These are phyloP conservation scores for Lasioglossum zephyrum DNA, from an alignment of 2,888 invertebrate species.

Conservation along the genomic window DNA sequence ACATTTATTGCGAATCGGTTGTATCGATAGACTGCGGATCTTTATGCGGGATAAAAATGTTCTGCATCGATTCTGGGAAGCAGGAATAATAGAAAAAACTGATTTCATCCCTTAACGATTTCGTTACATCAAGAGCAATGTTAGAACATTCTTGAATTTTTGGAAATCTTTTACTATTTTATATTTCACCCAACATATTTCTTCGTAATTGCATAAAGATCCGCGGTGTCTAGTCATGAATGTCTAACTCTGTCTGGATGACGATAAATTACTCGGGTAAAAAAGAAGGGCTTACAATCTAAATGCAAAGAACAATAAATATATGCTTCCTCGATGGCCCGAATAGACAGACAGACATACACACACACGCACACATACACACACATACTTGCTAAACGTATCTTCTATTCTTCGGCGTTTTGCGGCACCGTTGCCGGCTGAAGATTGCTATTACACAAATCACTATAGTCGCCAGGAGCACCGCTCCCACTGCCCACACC, in stretches of 20 bases:
- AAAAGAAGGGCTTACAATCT: conserved; percentile 51
- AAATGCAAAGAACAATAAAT: conserved; percentile 69
- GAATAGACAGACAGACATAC: background rate
- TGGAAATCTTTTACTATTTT: too few species aligned
- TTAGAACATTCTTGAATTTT: too few species aligned
- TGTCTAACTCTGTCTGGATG: conserved; percentile 14
- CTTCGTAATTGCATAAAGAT: too few species aligned
- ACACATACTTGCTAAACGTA: conserved; percentile 74
- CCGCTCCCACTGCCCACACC: conserved; percentile 78
- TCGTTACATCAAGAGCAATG: too few species aligned
- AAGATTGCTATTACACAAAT: conserved; percentile 81
- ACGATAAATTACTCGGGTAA: conserved; percentile 58
- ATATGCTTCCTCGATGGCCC: conserved; percentile 35
- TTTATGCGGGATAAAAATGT: too few species aligned
- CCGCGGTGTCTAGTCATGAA: background rate
- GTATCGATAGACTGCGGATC: too few species aligned
- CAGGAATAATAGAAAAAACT: too few species aligned
- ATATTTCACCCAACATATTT: too few species aligned
- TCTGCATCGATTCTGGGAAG: too few species aligned
- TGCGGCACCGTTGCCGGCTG: conserved; percentile 78
- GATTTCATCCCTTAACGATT: too few species aligned
- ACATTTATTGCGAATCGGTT: conserved; percentile 28
- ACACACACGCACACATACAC: conserved; percentile 10
- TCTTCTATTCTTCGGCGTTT: conserved; percentile 81
- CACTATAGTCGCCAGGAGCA: conserved; percentile 77